These are phyloP conservation scores for Oopsacas minuta DNA, from an alignment of 37 sponge, comb jelly and placozoan species.

Conservation along the genomic window DNA sequence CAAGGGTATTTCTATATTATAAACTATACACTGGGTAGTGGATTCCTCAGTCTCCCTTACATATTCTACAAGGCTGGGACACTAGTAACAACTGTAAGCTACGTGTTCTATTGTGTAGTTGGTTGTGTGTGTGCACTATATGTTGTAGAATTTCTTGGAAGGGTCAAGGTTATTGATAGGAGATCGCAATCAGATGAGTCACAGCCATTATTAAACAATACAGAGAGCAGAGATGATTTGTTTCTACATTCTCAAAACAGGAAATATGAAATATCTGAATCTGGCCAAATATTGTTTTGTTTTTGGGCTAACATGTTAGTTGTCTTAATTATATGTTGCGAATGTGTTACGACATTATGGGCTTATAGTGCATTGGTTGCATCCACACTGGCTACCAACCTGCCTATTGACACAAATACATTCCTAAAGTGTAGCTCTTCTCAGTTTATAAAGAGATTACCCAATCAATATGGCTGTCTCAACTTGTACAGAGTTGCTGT, in stretches of 20 bases:
- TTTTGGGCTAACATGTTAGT: background rate
- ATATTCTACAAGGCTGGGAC: conserved; percentile 11
- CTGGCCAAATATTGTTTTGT: background rate
- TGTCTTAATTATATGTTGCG: background rate
- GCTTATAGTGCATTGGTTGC: background rate
- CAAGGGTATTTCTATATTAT: background rate
- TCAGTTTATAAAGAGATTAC: background rate
- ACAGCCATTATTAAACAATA: background rate
- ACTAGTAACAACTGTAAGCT: background rate
- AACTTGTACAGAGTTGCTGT: background rate
- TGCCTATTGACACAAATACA: background rate
- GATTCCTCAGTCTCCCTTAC: conserved; percentile 2
- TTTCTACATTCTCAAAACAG: background rate
- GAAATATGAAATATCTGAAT: conserved; percentile 5
- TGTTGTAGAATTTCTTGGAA: background rate
- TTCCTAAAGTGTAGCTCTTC: background rate
- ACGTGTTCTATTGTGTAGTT: background rate
- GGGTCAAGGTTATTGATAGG: background rate
- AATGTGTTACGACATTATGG: background rate
- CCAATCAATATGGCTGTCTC: background rate
- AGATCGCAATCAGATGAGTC: background rate
- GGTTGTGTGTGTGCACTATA: background rate
- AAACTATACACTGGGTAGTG: conserved; percentile 1
- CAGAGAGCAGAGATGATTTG: background rate
- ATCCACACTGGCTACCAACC: background rate